Evolutionary conservation across 1,140 invertebrate genomes (phyloP).

Genomic region (Ips typographus): DNA sequence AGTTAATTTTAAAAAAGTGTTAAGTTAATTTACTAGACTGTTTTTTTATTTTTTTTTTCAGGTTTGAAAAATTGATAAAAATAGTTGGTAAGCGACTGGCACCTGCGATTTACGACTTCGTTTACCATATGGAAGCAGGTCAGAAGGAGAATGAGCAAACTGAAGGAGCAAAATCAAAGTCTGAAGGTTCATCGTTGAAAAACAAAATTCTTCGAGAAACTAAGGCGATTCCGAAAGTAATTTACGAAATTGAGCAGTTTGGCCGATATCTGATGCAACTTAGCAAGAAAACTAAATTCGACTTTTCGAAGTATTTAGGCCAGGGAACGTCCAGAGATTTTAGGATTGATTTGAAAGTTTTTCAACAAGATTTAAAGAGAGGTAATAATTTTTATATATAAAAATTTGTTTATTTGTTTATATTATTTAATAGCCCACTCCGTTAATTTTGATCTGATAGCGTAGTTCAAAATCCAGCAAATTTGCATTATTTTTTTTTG

Average conservation of each 20-base stretch:
- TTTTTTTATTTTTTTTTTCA: conserved; percentile 39
- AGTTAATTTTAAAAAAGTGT: not conserved
- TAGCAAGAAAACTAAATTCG: conserved; percentile 59
- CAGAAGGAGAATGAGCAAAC: conserved; percentile 49
- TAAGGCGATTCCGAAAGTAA: conserved; percentile 59
- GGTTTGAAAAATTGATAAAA: conserved; percentile 60
- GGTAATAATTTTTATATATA: not conserved
- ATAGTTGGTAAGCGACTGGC: conserved; percentile 59
- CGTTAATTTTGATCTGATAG: no score
- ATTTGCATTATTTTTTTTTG: no score
- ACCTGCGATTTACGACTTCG: conserved; percentile 57
- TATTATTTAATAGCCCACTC: no score
- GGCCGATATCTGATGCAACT: conserved; percentile 60
- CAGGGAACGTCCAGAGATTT: conserved; percentile 60
- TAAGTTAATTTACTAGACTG: not conserved
- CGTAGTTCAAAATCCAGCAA: no score
- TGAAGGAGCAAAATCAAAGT: conserved; percentile 45
- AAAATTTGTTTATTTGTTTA: no score
- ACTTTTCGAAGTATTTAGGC: conserved; percentile 58
- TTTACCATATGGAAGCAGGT: conserved; percentile 43
- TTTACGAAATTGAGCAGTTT: conserved; percentile 63
- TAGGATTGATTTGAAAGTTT: conserved; percentile 47
- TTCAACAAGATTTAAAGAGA: conserved; percentile 15
- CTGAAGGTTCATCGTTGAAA: conserved; percentile 53
- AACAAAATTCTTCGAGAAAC: conserved; percentile 63